A percentile compares a stretch with the other conserved stretches of the same genome.
Evolutionary conservation across 2,888 invertebrate genomes (phyloP).

Genomic region (Galerucella pusilla): DNA sequence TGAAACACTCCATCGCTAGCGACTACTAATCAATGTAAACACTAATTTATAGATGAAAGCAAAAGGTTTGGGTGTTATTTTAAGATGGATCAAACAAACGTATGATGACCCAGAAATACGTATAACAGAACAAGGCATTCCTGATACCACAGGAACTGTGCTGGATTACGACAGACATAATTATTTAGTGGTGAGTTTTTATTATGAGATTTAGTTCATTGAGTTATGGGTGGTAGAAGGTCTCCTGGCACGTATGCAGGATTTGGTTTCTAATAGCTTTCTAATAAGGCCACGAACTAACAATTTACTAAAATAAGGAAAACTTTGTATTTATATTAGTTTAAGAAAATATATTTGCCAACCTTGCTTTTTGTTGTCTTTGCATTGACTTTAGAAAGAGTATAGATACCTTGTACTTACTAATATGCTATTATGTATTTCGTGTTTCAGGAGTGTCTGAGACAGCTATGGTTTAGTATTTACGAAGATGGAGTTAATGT

Average conservation of each 20-base stretch:
- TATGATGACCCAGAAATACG: conserved; percentile 67
- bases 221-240: no score
- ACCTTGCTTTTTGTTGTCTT: no score
- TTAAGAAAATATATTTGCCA: no score
- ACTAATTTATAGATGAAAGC: conserved; percentile 32
- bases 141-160: conserved; percentile 55
- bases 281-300: no score
- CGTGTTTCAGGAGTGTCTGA: conserved; percentile 38
- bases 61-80: conserved; percentile 66
- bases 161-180: conserved; percentile 40
- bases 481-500: conserved; percentile 43
- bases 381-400: background rate
- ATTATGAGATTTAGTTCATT: no score
- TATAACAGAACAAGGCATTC: conserved; percentile 70
- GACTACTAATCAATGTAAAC: background rate
- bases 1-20: no score
- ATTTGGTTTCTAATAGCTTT: no score
- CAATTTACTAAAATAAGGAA: no score
- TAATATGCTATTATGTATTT: background rate
- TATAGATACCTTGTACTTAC: background rate
- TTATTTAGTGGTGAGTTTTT: conserved; percentile 39
- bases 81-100: conserved; percentile 60
- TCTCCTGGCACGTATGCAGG: no score
- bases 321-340: no score
- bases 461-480: conserved; percentile 35